Evolutionary conservation across 2,888 invertebrate genomes (phyloP), one percentile per base, ranked within the genome.

Genomic region (Harpalus rufipes): DNA sequence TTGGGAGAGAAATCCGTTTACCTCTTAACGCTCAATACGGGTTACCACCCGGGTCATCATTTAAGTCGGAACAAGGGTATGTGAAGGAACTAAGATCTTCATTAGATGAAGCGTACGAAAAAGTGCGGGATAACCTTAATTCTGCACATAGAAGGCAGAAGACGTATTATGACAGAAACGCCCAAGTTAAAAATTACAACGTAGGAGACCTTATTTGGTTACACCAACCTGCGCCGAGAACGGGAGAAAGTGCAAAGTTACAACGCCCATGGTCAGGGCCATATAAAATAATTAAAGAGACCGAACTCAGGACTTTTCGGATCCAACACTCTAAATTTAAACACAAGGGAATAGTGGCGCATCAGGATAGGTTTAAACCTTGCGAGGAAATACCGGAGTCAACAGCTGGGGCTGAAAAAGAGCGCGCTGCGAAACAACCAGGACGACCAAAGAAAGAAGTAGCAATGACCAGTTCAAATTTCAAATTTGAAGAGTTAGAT

Each of bases 251-350:
- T 18, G 25, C 39, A 5, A 80, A 80, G 39, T 39, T 61, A n/a
- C 25, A 61, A n/a, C 80, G 61, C n/a, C 80, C 61, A 16, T 80
- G 80, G 61, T 61, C 61, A 32, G 80, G 61, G 8, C 80, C 80
- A 0, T 61, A 61, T 39, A 59, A 61, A 18, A 12, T 80, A 3
- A 21, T 80, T 10, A 81, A 65, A 18, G 39, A 61, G 7, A 44
- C 65, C 16, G 81, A 65, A 8, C 63, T 81, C 21, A n/a, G n/a
- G 41, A 81, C 81, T 12, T 81, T 18, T n/a, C 81, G 65, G 0
- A 63, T 65, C 18, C 81, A 81, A 16, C 81, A 81, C 21, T 81
- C 65, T 44, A 65, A 51, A 6, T n/a, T 81, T 1, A 65, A 63
- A 12, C 81, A 65, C 12, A 81, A 81, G 16, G 16, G 81, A 16